Evolutionary conservation across 2,888 invertebrate genomes (phyloP).

Genomic region (Dichetophora obliterata): DNA sequence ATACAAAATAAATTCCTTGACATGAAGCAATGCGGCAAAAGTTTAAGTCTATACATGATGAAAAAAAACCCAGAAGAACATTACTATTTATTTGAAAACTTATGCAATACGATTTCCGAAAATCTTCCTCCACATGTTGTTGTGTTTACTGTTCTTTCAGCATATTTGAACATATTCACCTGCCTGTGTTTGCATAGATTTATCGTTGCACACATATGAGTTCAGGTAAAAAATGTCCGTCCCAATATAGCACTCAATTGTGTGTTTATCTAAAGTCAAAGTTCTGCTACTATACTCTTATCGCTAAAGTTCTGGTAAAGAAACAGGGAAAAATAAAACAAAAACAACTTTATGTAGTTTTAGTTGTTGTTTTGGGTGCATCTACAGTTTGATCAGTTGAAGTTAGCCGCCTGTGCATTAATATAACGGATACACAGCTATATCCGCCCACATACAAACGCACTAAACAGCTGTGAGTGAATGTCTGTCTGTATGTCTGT

Average conservation of each 20-base stretch:
- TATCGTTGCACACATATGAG: not conserved
- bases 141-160: not conserved
- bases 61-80: too few species aligned
- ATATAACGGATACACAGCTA: conserved; percentile 8
- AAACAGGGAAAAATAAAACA: too few species aligned
- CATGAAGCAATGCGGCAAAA: too few species aligned
- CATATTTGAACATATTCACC: not conserved
- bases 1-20: too few species aligned
- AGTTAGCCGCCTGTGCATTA: not conserved
- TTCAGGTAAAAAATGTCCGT: not conserved
- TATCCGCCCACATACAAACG: conserved; percentile 11
- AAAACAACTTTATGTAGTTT: too few species aligned
- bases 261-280: not conserved
- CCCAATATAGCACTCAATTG: not conserved
- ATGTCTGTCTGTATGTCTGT: not conserved
- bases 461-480: not conserved
- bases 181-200: conserved; percentile 9
- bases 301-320: not conserved
- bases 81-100: not conserved
- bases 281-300: not conserved
- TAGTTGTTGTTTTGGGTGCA: not conserved
- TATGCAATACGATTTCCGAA: not conserved
- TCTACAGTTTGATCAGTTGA: not conserved
- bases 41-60: too few species aligned
- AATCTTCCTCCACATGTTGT: not conserved